phyloP scores from a whole-genome alignment of 2,113 vertebrate genomes.

The Callospermophilus lateralis region DNA sequence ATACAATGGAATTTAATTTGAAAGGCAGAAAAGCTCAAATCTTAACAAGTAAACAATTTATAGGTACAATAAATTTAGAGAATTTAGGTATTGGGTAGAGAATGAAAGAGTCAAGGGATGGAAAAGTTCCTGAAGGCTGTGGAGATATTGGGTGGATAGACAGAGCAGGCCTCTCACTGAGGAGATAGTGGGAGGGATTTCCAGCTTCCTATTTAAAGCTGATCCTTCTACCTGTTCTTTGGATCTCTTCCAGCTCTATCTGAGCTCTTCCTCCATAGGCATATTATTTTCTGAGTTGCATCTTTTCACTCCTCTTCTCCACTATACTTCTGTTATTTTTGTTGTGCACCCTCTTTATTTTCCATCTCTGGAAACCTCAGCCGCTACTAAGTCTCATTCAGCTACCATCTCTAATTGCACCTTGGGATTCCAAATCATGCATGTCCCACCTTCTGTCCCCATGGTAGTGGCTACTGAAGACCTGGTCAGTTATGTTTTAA shows the following conservation, averaged over 20 bases:
- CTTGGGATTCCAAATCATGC: neutral
- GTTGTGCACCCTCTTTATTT: neutral
- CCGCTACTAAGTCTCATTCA: neutral
- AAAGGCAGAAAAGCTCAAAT: neutral
- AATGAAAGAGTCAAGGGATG: neutral
- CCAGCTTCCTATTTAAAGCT: too few relatives aligned
- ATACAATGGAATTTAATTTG: neutral
- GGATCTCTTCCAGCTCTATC: neutral
- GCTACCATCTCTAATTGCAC: neutral
- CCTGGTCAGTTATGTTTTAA: neutral
- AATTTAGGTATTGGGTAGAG: neutral
- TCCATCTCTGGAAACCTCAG: neutral
- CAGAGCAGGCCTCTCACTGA: rapidly evolving
- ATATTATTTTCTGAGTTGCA: neutral
- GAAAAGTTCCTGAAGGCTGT: neutral
- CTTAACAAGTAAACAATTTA: neutral
- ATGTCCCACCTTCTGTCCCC: neutral
- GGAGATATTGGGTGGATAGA: neutral
- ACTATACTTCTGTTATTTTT: neutral
- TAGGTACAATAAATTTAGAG: neutral
- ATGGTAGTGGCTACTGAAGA: rapidly evolving
- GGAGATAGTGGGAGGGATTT: neutral
- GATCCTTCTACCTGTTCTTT: too few relatives aligned
- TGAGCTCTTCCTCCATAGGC: neutral
- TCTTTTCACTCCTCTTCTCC: neutral